These are phyloP conservation scores for Calyptommatus sinebrachiatus DNA, from an alignment of 2,113 vertebrate species.

Conservation along the genomic window DNA sequence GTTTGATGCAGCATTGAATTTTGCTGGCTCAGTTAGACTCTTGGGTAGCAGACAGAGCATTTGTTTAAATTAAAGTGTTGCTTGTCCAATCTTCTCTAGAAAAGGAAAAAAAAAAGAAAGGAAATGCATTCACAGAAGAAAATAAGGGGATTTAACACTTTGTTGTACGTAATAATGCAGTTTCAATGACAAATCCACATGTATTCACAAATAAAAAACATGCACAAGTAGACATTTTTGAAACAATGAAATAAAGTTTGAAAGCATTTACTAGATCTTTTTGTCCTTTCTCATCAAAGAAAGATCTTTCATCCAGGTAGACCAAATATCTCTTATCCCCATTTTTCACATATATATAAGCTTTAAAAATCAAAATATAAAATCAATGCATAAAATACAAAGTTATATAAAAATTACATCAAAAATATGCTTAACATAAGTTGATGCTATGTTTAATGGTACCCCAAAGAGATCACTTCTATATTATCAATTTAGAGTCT, in stretches of 20 bases:
- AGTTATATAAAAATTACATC: too few relatives aligned
- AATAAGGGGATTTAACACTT: slow-evolving; percentile 32
- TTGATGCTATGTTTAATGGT: too few relatives aligned
- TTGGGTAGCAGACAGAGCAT: not conserved
- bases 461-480: too few relatives aligned
- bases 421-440: too few relatives aligned
- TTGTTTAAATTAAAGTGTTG: slow-evolving; percentile 19
- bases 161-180: not conserved
- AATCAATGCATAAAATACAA: too few relatives aligned
- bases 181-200: slow-evolving; percentile 20
- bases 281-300: not conserved
- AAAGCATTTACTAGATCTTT: not conserved
- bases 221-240: not conserved
- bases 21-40: slow-evolving; percentile 16
- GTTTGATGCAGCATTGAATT: slow-evolving; percentile 18
- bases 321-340: not conserved
- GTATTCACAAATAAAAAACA: too few relatives aligned
- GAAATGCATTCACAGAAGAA: not conserved
- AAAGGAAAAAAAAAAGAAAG: not conserved
- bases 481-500: not conserved
- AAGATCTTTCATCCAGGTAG: not conserved
- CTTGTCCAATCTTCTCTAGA: slow-evolving; percentile 22
- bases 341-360: too few relatives aligned
- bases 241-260: not conserved
- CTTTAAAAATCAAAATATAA: too few relatives aligned